These are phyloP conservation scores for Scalopus aquaticus DNA, from an alignment of 2,113 vertebrate species.

Conservation along the genomic window DNA sequence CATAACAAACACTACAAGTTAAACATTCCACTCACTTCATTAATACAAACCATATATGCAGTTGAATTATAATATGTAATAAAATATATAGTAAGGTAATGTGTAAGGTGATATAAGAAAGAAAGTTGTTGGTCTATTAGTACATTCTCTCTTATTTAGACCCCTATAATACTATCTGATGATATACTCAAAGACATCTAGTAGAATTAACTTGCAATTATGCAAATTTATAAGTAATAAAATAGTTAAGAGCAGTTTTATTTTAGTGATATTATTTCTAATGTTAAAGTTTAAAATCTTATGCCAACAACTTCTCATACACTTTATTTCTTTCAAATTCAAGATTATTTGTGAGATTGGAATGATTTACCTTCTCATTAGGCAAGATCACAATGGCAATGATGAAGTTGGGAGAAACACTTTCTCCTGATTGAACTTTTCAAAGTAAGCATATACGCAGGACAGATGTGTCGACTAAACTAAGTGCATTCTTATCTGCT, in stretches of 20 bases:
- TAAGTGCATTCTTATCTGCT: constrained; percentile 79
- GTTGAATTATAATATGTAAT: neutral
- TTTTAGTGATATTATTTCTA: neutral
- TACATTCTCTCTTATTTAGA: neutral
- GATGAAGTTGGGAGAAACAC: constrained; percentile 60
- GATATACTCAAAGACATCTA: neutral
- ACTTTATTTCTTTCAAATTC: constrained; percentile 54
- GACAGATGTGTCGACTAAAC: constrained; percentile 79
- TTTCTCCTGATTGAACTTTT: constrained; percentile 74
- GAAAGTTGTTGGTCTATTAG: neutral
- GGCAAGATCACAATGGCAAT: constrained; percentile 36
- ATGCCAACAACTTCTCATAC: neutral
- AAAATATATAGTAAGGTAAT: neutral
- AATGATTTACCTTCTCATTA: constrained; percentile 71
- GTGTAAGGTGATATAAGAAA: neutral
- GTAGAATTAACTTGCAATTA: neutral
- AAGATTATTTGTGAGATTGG: constrained; percentile 46
- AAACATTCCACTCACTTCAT: neutral
- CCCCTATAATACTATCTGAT: neutral
- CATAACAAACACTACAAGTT: neutral
- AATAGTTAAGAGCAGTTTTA: neutral
- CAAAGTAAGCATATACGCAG: constrained; percentile 77
- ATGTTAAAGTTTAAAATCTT: neutral
- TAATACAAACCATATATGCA: neutral
- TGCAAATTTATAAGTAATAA: neutral